These are phyloP conservation scores for Zootermopsis nevadensis DNA, from an alignment of 2,888 invertebrate species.

Conservation along the genomic window DNA sequence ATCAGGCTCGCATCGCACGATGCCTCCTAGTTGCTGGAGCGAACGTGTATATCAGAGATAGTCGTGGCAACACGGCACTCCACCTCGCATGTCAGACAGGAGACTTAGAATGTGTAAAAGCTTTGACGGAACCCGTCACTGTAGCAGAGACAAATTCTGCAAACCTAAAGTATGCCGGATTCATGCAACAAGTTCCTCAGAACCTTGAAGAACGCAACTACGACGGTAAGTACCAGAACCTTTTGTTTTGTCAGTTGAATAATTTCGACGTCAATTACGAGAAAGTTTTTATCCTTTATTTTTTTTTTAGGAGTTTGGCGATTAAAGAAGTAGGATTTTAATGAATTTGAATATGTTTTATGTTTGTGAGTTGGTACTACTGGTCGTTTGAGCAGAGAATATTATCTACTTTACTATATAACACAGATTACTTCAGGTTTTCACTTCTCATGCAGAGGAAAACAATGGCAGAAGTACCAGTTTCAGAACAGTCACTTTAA, in stretches of 20 bases:
- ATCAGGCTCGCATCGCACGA: constrained; percentile 78
- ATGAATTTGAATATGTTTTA: too few species aligned
- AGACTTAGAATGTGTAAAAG: constrained; percentile 76
- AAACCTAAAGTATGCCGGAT: constrained; percentile 57
- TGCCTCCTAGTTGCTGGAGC: constrained; percentile 86
- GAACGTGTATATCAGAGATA: constrained; percentile 71
- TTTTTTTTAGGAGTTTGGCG: too few species aligned
- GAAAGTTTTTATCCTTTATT: too few species aligned
- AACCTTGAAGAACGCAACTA: constrained; percentile 86
- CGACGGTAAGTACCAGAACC: constrained; percentile 75
- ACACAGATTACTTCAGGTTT: too few species aligned
- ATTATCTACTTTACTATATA: too few species aligned
- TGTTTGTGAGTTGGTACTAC: too few species aligned
- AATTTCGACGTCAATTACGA: not conserved
- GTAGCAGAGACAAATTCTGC: constrained; percentile 62
- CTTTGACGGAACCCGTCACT: constrained; percentile 76
- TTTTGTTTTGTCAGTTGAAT: constrained; percentile 21
- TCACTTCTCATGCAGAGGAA: too few species aligned
- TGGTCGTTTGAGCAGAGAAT: too few species aligned
- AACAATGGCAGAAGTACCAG: too few species aligned
- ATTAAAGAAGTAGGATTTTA: too few species aligned
- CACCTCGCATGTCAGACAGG: constrained; percentile 84
- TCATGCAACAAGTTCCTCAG: constrained; percentile 63
- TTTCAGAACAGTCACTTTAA: too few species aligned
- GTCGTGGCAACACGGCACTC: constrained; percentile 85